Base-by-base conservation (phyloP, 2,888 invertebrate genomes). In the Eupithecia pulchellata region DNA sequence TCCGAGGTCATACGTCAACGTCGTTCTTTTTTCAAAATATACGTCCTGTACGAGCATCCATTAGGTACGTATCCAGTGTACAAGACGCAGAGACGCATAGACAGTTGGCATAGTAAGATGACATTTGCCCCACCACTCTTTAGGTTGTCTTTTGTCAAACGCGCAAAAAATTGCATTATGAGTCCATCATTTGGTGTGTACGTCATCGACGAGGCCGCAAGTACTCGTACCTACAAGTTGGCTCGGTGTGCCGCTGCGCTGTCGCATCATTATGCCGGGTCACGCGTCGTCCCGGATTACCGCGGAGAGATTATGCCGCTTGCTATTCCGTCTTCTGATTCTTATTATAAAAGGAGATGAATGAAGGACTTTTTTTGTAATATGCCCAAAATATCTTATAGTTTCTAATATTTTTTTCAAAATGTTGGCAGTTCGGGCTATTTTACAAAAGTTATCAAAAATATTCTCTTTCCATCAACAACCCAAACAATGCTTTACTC, bases 231-330 rank as follows among this genome's bases (percentile, higher is more conserved):
- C 25, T 25, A 4, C 25, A 25, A 47, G 60, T 60, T 30, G 60
- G 0, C 32, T 30, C 9, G n/a, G n/a, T 32, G 60, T 29, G n/a
- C 58, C 32, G 29, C 60, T 9, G 20, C 1, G 29, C 60, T 9
- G 20, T 2, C 30, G 77, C 81, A 82, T 86, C 87, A 89, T 90
- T 90, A 90, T 89, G 90, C 84, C 74, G 77, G 82, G 87, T 83
- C 90, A 89, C 90, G 90, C 87, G 89, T 82, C 72, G 69, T 77
- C 69, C 52, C 69, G 69, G 76, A 76, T 78, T 78, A 76, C 77
- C 47, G 69, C 58, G 73, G 65, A 69, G 75, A 76, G 73, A 75
- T 74, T 76, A 75, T 75, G 65, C 72, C 66, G 65, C 55, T 75
- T 71, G 52, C 52, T 52, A 52, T 52, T 52, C 52, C 52, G 68